Percentiles rank a stretch among this genome's conserved stretches.
Conservation (phyloP, 2,797 vertebrate genomes). For the Sandelia bainsii region DNA sequence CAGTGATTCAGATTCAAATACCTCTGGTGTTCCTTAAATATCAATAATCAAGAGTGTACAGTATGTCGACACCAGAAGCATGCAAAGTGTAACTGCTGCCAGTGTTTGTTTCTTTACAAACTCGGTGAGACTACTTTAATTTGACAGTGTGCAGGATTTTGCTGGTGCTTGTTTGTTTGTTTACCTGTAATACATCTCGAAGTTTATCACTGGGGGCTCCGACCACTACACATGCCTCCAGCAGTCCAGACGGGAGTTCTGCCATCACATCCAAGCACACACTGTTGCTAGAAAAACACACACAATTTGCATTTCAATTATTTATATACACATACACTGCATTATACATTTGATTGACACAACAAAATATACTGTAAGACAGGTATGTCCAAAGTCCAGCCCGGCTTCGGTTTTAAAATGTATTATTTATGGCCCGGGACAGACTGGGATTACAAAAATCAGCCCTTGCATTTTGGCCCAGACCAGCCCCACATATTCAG, state of each 20-base stretch:
- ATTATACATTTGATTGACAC: background rate
- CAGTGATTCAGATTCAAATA: too few species aligned
- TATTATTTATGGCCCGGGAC: too few species aligned
- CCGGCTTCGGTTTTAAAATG: too few species aligned
- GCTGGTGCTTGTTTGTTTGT: background rate
- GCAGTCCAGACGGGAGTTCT: slow-evolving; percentile 89
- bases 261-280: slow-evolving; percentile 75
- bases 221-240: slow-evolving; percentile 93
- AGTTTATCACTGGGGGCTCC: slow-evolving; percentile 87
- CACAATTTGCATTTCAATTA: background rate
- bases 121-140: background rate
- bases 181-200: slow-evolving; percentile 82
- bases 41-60: background rate
- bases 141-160: background rate
- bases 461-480: too few species aligned
- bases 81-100: background rate
- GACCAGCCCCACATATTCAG: too few species aligned
- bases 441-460: too few species aligned
- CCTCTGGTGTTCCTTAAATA: too few species aligned
- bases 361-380: background rate
- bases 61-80: background rate
- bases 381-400: too few species aligned
- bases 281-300: slow-evolving; percentile 40
- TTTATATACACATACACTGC: background rate
- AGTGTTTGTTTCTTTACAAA: background rate